Base-by-base conservation (phyloP, 2,797 vertebrate species). In the Mormyrops boulengeri region DNA sequence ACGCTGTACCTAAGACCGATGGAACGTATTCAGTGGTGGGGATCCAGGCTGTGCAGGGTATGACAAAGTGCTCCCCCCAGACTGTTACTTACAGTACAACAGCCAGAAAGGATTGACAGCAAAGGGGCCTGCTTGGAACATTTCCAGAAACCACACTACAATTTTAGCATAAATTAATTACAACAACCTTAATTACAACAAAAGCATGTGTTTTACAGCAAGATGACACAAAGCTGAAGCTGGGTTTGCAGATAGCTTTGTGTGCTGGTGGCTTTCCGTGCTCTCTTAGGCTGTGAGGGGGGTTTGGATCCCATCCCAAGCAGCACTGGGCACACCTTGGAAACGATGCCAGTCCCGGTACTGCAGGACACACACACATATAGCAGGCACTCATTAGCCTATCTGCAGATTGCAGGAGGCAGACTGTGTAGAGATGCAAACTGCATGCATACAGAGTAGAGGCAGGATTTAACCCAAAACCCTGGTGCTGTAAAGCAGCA, bases 151-250 rank as follows among this genome's bases (percentile, higher is more conserved):
- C 53, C 53, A 44, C 82, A 85, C n/a, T 85, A 50, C 19, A 85
- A 30, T 50, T 49, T 50, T 85, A 22, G 38, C 44, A 85, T 49
- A 49, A 85, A 44, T 49, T 85, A 26, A 47, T 44, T 50, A 34
- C 66, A 34, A 73, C 66, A 73, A 73, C 41, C 77, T 85, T 52
- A 85, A 85, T 85, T 85, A 85, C 82, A 49, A 50, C 47, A 85
- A 50, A 85, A 85, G 41, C 66, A 44, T n/a, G 47, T 85, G 82
- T 85, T 85, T 85, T 26, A 85, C 82, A 85, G 82, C 82, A 85
- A 22, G 50, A 50, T 85, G 41, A 85, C 44, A 44, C n/a, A 49
- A 50, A 85, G 47, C 47, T 44, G 26, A 44, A 80, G 73, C 47
- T 50, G 44, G 82, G 19, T 22, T 11, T 49, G 82, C 5, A n/a